phyloP scores from a whole-genome alignment of 2,797 vertebrate genomes.

The Chelon auratus region DNA sequence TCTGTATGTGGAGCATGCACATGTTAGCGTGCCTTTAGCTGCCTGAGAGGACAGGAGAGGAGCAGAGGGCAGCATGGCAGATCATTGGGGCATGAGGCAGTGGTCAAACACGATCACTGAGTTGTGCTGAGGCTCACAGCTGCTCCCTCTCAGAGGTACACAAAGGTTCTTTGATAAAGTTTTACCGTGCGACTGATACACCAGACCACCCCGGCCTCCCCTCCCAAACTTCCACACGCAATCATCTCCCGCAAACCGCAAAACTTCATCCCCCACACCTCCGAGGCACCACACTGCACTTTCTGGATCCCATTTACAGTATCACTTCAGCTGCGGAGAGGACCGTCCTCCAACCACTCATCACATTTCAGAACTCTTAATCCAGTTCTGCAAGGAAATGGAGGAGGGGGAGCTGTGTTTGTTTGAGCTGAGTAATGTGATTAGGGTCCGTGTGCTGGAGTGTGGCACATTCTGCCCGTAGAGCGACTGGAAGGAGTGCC shows the following conservation, averaged over 20 bases:
- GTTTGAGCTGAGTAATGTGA: constrained; percentile 72
- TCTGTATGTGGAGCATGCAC: constrained; percentile 45
- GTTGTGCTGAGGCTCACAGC: constrained; percentile 65
- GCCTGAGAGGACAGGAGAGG: constrained; percentile 50
- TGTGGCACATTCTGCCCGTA: constrained; percentile 55
- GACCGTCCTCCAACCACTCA: constrained; percentile 33
- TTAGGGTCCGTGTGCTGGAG: constrained; percentile 67
- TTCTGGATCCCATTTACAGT: constrained; percentile 41
- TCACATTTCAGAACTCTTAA: constrained; percentile 63
- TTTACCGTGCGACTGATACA: constrained; percentile 58
- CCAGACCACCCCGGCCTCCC: constrained; percentile 19
- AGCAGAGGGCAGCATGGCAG: constrained; percentile 53
- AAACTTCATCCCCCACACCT: constrained; percentile 53
- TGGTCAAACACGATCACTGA: constrained; percentile 42
- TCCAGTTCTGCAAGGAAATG: constrained; percentile 71
- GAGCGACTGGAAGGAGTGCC: constrained; percentile 51
- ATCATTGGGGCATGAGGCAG: constrained; percentile 44
- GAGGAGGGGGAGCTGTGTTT: constrained; percentile 53
- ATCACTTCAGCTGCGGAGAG: constrained; percentile 34
- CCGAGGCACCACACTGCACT: constrained; percentile 26
- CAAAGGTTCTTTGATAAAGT: constrained; percentile 74
- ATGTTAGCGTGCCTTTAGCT: constrained; percentile 42
- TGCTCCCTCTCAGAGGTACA: constrained; percentile 71
- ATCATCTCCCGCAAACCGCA: constrained; percentile 36
- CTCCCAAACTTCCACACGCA: constrained; percentile 18